These are phyloP conservation scores for Corapipo altera DNA, from an alignment of 2,113 vertebrate genomes.

Conservation along the genomic window DNA sequence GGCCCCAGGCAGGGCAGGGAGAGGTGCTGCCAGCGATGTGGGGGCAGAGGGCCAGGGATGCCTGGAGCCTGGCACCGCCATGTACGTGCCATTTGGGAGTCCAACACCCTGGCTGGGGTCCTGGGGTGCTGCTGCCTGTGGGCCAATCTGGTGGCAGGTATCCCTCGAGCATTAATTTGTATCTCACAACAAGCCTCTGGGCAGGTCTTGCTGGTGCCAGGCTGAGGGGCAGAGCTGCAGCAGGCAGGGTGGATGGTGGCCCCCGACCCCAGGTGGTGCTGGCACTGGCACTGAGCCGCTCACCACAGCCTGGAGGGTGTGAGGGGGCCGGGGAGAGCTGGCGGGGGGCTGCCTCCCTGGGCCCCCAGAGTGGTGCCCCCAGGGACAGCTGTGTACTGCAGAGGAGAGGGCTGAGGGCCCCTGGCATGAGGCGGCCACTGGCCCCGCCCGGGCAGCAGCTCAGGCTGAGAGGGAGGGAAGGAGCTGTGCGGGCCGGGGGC, in stretches of 20 bases:
- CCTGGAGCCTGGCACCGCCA: background rate
- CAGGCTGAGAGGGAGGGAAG: background rate
- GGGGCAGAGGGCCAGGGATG: background rate
- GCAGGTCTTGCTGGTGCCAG: background rate
- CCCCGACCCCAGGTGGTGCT: background rate
- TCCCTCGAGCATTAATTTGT: background rate
- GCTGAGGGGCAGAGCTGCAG: background rate
- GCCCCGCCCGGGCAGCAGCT: background rate
- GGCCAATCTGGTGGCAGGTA: background rate
- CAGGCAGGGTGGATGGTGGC: background rate
- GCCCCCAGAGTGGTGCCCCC: background rate
- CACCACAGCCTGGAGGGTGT: background rate
- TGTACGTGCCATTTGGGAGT: background rate
- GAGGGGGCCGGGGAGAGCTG: background rate
- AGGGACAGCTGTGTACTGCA: fast-evolving
- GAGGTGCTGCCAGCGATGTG: background rate
- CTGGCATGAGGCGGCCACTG: fast-evolving
- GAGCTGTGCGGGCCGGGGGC: fast-evolving
- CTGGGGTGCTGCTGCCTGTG: background rate
- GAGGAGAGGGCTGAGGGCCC: background rate
- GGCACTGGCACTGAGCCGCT: background rate
- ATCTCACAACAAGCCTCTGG: background rate
- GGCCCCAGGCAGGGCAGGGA: background rate
- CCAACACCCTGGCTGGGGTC: background rate
- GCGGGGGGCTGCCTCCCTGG: background rate